These are phyloP conservation scores for Lipotes vexillifer DNA, from an alignment of 2,113 vertebrate genomes.

Conservation along the genomic window DNA sequence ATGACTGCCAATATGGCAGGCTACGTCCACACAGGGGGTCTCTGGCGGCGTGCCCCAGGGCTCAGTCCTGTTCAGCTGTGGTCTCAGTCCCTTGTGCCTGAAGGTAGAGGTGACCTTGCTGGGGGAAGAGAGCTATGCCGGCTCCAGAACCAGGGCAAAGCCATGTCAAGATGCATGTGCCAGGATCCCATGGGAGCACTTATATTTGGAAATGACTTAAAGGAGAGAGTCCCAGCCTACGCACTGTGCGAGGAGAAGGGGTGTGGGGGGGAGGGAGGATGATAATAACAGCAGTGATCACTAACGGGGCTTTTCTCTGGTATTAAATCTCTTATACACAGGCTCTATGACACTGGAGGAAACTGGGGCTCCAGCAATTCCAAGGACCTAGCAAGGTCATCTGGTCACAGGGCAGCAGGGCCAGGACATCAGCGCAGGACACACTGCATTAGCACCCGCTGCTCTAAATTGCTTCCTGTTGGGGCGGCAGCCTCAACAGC, in stretches of 20 bases:
- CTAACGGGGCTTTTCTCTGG: background rate
- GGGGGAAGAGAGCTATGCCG: background rate
- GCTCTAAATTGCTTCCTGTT: background rate
- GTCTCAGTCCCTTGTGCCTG: background rate
- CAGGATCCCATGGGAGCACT: background rate
- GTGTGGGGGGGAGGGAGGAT: fast-evolving
- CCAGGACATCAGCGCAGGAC: background rate
- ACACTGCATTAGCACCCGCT: fast-evolving
- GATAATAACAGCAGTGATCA: too few species aligned
- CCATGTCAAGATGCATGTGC: fast-evolving
- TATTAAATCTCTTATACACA: background rate
- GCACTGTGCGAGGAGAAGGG: fast-evolving
- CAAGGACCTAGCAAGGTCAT: background rate
- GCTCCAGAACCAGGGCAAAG: background rate
- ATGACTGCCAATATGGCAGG: fast-evolving
- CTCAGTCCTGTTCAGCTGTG: background rate
- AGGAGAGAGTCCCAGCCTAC: background rate
- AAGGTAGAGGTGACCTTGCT: background rate
- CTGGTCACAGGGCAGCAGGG: background rate
- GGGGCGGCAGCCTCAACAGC: background rate
- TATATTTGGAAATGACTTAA: background rate
- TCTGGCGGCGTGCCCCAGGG: background rate
- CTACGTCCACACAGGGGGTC: background rate
- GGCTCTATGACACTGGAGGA: background rate
- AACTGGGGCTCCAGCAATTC: background rate